phyloP scores from a whole-genome alignment of 1,140 invertebrate species.

The Pseudomyrmex concolor region DNA sequence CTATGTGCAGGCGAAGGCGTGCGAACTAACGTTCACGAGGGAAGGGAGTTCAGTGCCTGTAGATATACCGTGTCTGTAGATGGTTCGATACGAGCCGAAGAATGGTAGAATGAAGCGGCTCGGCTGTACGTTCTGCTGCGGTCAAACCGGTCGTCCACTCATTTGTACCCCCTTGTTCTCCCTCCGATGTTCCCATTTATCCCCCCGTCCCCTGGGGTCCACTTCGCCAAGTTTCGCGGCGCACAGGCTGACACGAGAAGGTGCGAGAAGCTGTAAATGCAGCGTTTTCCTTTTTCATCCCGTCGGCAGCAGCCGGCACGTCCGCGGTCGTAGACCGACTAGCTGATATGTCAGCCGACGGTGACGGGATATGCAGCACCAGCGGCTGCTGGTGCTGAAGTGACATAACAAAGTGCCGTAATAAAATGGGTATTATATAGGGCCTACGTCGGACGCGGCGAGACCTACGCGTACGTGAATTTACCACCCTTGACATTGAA shows the following conservation, averaged over 20 bases:
- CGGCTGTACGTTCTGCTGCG: constrained; percentile 70
- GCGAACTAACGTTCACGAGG: constrained; percentile 28
- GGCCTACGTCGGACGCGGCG: not conserved
- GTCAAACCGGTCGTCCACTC: constrained; percentile 79
- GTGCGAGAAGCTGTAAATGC: constrained; percentile 5
- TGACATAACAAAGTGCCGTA: constrained; percentile 65
- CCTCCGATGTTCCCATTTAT: constrained; percentile 6
- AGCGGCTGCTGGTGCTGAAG: constrained; percentile 50
- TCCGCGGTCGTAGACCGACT: constrained; percentile 15
- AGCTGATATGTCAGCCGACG: constrained; percentile 31
- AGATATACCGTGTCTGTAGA: constrained; percentile 43
- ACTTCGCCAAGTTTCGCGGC: not conserved
- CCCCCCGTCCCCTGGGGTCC: not conserved
- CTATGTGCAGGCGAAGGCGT: constrained; percentile 35
- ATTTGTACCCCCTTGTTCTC: constrained; percentile 78
- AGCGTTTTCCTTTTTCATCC: constrained; percentile 55
- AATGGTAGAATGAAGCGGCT: constrained; percentile 21
- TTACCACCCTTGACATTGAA: constrained; percentile 73
- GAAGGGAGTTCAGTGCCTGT: constrained; percentile 2
- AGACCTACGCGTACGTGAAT: not conserved
- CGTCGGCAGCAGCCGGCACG: constrained; percentile 2
- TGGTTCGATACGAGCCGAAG: constrained; percentile 50
- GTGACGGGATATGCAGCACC: not conserved
- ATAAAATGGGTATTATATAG: constrained; percentile 66
- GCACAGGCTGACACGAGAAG: not conserved